phyloP scores from a whole-genome alignment of 2,113 vertebrate species.

The Sakesphorus luctuosus region DNA sequence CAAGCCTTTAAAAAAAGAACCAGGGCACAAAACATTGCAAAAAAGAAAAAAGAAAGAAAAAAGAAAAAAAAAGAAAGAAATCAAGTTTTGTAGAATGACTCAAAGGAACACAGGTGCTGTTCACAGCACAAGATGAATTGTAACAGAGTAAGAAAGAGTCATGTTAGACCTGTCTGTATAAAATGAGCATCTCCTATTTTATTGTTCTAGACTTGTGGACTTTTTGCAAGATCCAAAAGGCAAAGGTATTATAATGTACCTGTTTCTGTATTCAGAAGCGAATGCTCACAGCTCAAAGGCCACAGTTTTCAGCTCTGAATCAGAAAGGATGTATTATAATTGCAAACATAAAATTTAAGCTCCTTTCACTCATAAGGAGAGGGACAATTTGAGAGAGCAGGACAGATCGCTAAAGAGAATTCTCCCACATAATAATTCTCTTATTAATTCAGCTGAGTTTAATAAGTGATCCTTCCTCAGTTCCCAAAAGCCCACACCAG shows the following conservation, averaged over 20 bases:
- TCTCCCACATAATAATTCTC: conserved; percentile 32
- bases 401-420: conserved; percentile 31
- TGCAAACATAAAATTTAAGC: conserved; percentile 52
- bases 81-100: conserved; percentile 11
- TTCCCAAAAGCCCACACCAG: conserved; percentile 24
- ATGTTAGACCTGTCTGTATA: background rate
- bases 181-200: conserved; percentile 6
- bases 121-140: background rate
- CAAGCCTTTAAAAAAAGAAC: background rate
- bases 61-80: background rate
- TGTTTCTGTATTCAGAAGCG: conserved; percentile 51
- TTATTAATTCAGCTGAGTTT: conserved; percentile 57
- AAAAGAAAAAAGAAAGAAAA: background rate
- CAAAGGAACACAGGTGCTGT: background rate
- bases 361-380: conserved; percentile 49
- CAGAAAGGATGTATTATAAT: conserved; percentile 51
- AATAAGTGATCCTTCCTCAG: conserved; percentile 15
- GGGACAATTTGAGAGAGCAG: conserved; percentile 30
- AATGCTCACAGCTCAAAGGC: conserved; percentile 43
- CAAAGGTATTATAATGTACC: conserved; percentile 22
- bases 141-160: background rate
- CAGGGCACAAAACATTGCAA: background rate
- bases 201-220: background rate
- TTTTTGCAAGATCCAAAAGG: background rate
- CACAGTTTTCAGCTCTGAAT: conserved; percentile 44